A percentile compares a stretch with the other conserved stretches of the same genome.
Evolutionary conservation across 2,888 invertebrate species (phyloP).

Genomic region (Chrysolina haemoptera): DNA sequence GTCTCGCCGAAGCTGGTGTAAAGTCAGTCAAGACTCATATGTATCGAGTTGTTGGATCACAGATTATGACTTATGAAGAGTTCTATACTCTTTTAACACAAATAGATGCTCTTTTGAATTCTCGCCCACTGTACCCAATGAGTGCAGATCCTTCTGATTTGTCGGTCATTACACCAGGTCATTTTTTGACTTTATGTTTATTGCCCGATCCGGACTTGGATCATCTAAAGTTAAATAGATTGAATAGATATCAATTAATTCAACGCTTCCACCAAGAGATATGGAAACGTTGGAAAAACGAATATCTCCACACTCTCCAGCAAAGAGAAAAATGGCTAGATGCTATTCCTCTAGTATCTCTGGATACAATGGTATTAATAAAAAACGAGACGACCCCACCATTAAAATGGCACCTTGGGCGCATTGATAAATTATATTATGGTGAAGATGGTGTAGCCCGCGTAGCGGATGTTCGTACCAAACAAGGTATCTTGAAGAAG

Average conservation of each 20-base stretch:
- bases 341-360: background rate
- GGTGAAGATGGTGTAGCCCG: slow-evolving; percentile 23
- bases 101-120: too few species aligned
- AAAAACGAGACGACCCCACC: slow-evolving; percentile 13
- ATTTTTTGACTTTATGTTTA: slow-evolving; percentile 8
- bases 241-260: background rate
- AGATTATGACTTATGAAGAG: background rate
- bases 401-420: slow-evolving; percentile 19
- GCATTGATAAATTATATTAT: background rate
- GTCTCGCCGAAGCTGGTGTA: background rate
- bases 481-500: background rate
- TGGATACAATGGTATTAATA: slow-evolving; percentile 16
- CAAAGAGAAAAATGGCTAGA: slow-evolving; percentile 21
- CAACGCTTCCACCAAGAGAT: slow-evolving; percentile 1
- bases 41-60: background rate
- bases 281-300: background rate
- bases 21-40: slow-evolving; percentile 10
- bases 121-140: too few species aligned
- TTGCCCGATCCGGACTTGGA: slow-evolving; percentile 4
- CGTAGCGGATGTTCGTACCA: slow-evolving; percentile 4
- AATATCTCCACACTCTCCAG: slow-evolving; percentile 20
- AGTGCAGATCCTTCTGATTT: slow-evolving; percentile 3
- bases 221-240: background rate
- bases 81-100: too few species aligned
- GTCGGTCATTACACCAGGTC: background rate